These are phyloP conservation scores for Mya arenaria DNA, from an alignment of 1,140 invertebrate genomes.

Conservation along the genomic window DNA sequence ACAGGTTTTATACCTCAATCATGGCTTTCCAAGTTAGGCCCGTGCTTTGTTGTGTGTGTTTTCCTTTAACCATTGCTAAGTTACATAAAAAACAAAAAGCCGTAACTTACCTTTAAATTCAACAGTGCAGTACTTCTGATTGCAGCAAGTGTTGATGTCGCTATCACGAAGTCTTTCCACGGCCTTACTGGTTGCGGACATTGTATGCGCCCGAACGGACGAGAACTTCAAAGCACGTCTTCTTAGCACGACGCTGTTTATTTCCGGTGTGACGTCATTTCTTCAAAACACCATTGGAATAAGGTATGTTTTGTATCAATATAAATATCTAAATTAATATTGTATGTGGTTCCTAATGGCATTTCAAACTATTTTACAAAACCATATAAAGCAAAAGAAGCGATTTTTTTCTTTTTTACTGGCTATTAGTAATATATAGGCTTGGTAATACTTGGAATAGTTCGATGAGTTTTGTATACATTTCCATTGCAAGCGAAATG, in stretches of 20 bases:
- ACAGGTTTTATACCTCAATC: too few relatives aligned
- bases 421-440: too few relatives aligned
- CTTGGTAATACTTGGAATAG: too few relatives aligned
- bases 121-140: not conserved
- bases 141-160: constrained; percentile 58
- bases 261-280: constrained; percentile 66
- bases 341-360: too few relatives aligned
- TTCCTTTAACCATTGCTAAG: too few relatives aligned
- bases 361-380: too few relatives aligned
- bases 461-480: too few relatives aligned
- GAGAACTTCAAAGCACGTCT: constrained; percentile 58
- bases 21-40: too few relatives aligned
- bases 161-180: constrained; percentile 54
- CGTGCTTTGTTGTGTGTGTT: too few relatives aligned
- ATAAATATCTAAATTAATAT: too few relatives aligned
- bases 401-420: not conserved
- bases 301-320: too few relatives aligned
- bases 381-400: not conserved
- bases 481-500: too few relatives aligned
- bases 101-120: not conserved
- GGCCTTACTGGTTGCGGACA: constrained; percentile 55
- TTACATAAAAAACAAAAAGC: not conserved
- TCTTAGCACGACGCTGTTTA: constrained; percentile 63
- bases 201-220: constrained; percentile 59
- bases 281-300: constrained; percentile 57